phyloP scores from a whole-genome alignment of 2,113 vertebrate species.

The Dunckerocampus dactyliophorus region DNA sequence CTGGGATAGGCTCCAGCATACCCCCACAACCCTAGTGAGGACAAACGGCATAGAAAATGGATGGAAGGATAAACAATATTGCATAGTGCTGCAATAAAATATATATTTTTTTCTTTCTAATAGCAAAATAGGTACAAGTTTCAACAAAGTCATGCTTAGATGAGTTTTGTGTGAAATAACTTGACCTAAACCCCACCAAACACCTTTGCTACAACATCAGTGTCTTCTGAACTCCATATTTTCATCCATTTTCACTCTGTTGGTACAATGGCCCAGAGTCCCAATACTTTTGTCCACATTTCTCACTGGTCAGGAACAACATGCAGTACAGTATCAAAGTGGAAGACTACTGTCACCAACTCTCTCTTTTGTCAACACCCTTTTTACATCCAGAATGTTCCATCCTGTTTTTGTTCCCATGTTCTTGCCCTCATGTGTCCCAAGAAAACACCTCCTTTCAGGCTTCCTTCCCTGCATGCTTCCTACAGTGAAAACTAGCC shows the following conservation, averaged over 20 bases:
- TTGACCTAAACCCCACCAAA: not conserved
- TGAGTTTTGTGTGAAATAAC: not conserved
- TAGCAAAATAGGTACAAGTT: not conserved
- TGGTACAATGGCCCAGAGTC: no score
- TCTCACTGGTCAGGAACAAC: constrained; percentile 16
- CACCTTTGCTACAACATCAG: not conserved
- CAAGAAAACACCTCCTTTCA: constrained; percentile 49
- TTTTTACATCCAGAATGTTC: constrained; percentile 54
- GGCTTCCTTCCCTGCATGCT: constrained; percentile 49
- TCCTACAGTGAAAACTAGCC: constrained; percentile 36
- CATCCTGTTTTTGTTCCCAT: constrained; percentile 71
- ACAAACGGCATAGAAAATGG: no score
- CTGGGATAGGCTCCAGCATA: no score
- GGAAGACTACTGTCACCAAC: constrained; percentile 39
- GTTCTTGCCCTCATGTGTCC: constrained; percentile 43
- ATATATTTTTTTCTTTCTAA: no score
- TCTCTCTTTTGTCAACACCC: constrained; percentile 35
- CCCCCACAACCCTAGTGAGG: no score
- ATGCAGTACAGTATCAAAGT: constrained; percentile 24
- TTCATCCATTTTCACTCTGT: not conserved
- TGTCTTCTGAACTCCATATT: not conserved
- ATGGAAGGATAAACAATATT: not conserved
- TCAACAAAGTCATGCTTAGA: not conserved
- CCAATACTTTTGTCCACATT: no score
- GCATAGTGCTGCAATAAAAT: not conserved